Evolutionary conservation across 2,888 invertebrate species (phyloP), one percentile per base, ranked within the genome.

Genomic region (Drosophila mercatorum): DNA sequence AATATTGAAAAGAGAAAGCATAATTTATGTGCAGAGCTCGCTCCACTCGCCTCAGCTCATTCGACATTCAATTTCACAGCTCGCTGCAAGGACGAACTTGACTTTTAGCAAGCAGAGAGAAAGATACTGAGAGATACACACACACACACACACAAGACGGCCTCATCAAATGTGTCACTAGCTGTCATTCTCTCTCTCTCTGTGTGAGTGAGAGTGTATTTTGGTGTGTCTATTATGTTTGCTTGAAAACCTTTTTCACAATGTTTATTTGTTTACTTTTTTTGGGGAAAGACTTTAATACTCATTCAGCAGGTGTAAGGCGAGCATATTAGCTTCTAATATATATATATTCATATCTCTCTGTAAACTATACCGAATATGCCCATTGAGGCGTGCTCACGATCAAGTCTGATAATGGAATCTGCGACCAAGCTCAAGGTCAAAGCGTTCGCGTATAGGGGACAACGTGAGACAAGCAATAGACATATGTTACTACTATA

Each of bases 1-100:
- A 31, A 28, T 55, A 67, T 44, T 26, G 12, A 36, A 38, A 22
- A 26, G 5, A n/a, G 34, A 28, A 26, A 26, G 41, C 75, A 57
- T 53, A 66, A 64, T 70, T 63, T 46, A 52, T 43, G 52, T 46
- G 41, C 28, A 12, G 17, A 10, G 8, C 55, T 7, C 64, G 36
- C 58, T 60, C 14, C 53, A 10, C 58, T 67, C 56, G 43, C 57
- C 68, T 72, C 71, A 81, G 17, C 17, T 60, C 58, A 81, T 71
- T 46, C 70, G 65, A 87, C 66, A 81, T 83, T 80, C 78, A 84
- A 90, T 87, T 87, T 87, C 82, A 87, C 90, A 90, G 82, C 74
- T 87, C 90, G 78, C 74, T 88, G 90, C 73, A 80, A 72, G 72
- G 69, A 53, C 66, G 69, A 46, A 68, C 67, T 75, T 72, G 72